Evolutionary conservation across 2,797 vertebrate species (phyloP), one percentile per base, ranked within the genome.

Genomic region (Hafferia zeledoni): DNA sequence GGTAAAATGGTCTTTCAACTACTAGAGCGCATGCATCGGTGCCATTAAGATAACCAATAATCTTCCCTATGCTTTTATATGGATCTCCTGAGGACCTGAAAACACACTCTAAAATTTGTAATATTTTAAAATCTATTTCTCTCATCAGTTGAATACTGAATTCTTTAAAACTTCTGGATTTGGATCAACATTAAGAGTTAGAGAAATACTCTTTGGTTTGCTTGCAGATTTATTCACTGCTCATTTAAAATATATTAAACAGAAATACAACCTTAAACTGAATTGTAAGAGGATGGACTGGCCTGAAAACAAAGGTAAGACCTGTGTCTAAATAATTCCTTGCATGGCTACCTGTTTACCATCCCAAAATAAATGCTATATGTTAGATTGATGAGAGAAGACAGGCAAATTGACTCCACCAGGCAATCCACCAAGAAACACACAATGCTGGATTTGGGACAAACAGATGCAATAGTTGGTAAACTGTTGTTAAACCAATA

Each of bases 311-410:
- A 64, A 63, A 67, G n/a, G 6, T 41, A 80, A 61, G 15, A 61
- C 15, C 11, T 14, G 3, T 11, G 10, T 46, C 33, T 67, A 33
- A 56, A n/a, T 49, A 79, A 87, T 17, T 59, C 47, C 55, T 52
- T 46, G 24, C 19, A 18, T 5, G 9, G 68, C 17, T 60, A 87
- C 12, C 44, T 78, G 27, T 68, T 52, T n/a, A 16, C 13, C 17
- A 43, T 9, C 37, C 15, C 5, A 2, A 86, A 61, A 22, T 37
- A 84, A 89, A 55, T 4, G 0, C 18, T n/a, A 20, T 5, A 27
- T 19, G 37, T 0, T 0, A 57, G n/a, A 41, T 0, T 35, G 41
- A 64, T 17, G 31, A 70, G 1, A 70, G 52, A 71, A 80, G n/a
- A 81, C 39, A 41, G 31, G 43, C 8, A 61, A 53, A 60, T 49